Base-by-base conservation (phyloP, 2,888 invertebrate species). In the Lordiphosa andalusiaca region DNA sequence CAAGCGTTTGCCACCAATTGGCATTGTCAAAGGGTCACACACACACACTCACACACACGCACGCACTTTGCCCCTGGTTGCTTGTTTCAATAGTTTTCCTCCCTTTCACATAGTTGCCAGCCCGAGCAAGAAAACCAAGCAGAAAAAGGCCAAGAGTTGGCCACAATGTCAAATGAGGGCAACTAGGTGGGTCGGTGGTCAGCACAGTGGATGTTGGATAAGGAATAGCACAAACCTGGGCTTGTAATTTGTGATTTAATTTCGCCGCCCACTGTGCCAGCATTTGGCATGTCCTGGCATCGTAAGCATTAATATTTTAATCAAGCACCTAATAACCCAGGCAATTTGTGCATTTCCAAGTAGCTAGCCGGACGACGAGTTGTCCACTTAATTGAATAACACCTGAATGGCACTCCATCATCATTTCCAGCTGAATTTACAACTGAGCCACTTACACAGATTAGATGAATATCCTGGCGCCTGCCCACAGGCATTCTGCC, bases 1-100 rank as follows among this genome's bases (percentile, higher is more conserved):
- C 75, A 73, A 74, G 42, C 69, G 63, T 67, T 69, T 68, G 67
- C 57, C 73, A 73, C 81, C 84, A 81, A 84, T 82, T 77, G 77
- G 64, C 73, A 78, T 72, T 78, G 84, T 77, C 74, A 73, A 71
- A 69, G 67, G 61, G 51, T 30, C 30, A 9, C 55, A 48, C 50
- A 48, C 30, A 23, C 50, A 53, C 21, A 23, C 38, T 39, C 23
- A 39, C 62, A 57, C 47, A 38, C 23, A 21, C 21, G 48, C 40
- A 30, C 35, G 21, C 21, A 38, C 42, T 35, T 53, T 12, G 30
- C 42, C 6, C 30, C 30, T 16, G 44, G 38, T 21, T 59, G 44
- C 39, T 44, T 40, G 36, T 49, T 53, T 49, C 48, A 38, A 53
- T 56, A 46, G 59, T 33, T 46, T 66, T 50, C 13, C 30, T 0